A percentile compares a stretch with the other conserved stretches of the same genome.
Conservation (phyloP, 1,140 invertebrate species). For the Onthophagus taurus region DNA sequence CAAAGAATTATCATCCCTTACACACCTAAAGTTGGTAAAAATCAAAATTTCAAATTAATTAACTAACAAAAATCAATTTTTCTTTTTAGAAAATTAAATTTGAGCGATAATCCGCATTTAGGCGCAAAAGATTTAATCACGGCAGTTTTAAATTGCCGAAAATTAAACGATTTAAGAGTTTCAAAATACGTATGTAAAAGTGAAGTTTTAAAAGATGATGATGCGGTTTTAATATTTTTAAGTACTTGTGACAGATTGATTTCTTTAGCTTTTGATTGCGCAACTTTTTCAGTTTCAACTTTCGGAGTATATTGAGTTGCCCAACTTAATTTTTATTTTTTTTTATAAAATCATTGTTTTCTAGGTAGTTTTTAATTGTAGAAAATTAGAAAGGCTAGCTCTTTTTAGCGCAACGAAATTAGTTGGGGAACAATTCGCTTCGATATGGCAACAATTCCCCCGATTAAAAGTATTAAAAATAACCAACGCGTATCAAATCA, state of each 20-base stretch:
- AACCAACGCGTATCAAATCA: constrained; percentile 17
- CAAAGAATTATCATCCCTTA: constrained; percentile 8
- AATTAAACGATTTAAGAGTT: constrained; percentile 15
- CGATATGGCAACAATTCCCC: constrained; percentile 14
- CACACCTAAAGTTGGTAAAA: constrained; percentile 12
- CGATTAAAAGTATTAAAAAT: constrained; percentile 17
- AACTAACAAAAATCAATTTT: too few species aligned
- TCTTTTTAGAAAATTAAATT: constrained; percentile 15
- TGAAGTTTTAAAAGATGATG: constrained; percentile 14
- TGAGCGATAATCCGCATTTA: constrained; percentile 11
- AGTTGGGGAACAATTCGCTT: constrained; percentile 12
- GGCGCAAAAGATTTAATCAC: constrained; percentile 10
- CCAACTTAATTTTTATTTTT: constrained; percentile 1
- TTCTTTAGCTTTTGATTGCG: constrained; percentile 15
- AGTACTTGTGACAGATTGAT: constrained; percentile 15
- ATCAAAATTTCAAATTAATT: background rate
- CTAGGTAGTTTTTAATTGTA: constrained; percentile 16
- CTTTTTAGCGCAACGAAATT: constrained; percentile 18
- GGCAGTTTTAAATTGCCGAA: constrained; percentile 12
- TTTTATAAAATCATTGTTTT: constrained; percentile 6
- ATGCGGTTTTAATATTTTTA: constrained; percentile 15
- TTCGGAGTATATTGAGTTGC: constrained; percentile 15
- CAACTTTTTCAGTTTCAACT: constrained; percentile 11
- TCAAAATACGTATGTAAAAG: constrained; percentile 5
- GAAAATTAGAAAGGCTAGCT: constrained; percentile 14